These are phyloP conservation scores for Cyprinella venusta DNA, from an alignment of 2,797 vertebrate genomes.

Conservation along the genomic window DNA sequence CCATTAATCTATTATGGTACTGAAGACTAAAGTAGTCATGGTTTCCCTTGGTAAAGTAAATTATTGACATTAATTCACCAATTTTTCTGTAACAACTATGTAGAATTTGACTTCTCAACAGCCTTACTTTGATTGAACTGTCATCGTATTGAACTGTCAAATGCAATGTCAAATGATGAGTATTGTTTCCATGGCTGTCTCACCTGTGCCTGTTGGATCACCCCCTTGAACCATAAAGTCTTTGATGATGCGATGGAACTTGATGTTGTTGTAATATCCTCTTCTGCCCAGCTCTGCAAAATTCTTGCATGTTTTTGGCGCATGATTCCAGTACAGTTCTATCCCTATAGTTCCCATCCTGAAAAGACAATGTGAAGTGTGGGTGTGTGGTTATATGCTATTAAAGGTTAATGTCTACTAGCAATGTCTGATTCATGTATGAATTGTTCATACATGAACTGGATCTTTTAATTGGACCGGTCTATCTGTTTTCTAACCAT, in stretches of 20 bases:
- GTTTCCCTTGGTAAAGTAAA: not conserved
- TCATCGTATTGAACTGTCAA: not conserved
- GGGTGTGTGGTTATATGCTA: not conserved
- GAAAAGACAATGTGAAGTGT: constrained; percentile 35
- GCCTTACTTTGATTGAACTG: not conserved
- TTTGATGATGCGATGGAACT: constrained; percentile 92
- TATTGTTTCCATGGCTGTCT: not conserved
- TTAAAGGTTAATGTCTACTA: not conserved
- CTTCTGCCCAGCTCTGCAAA: constrained; percentile 89
- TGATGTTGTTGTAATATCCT: constrained; percentile 93
- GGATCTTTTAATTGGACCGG: not conserved
- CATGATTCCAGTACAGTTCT: constrained; percentile 94
- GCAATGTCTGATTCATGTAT: not conserved
- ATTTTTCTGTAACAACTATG: not conserved
- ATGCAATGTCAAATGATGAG: not conserved
- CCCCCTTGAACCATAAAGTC: constrained; percentile 97
- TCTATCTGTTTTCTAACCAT: not conserved
- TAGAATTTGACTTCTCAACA: not conserved
- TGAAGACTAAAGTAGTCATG: not conserved
- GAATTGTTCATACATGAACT: not conserved
- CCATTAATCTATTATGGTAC: not conserved
- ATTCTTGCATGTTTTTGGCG: constrained; percentile 91
- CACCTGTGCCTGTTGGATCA: constrained; percentile 91
- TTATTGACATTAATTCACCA: not conserved
- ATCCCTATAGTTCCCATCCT: constrained; percentile 88